Base-by-base conservation (phyloP, 2,113 vertebrate species). In the Spea multiplicata region DNA sequence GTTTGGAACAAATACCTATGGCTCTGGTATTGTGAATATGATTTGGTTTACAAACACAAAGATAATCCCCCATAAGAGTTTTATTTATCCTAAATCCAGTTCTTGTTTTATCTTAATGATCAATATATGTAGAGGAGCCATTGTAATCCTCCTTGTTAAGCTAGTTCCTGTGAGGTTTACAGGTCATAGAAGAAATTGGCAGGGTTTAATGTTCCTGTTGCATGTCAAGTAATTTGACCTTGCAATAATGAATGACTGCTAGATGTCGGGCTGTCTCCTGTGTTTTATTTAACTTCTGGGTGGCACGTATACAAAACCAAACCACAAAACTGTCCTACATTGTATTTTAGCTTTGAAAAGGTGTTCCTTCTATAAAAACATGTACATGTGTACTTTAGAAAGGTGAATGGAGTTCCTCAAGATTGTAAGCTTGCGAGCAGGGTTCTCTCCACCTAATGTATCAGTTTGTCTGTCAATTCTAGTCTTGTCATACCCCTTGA, bases 251-350 rank as follows among this genome's bases (percentile, higher is more conserved):
- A 80, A 80, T 67, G 66, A 62, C 77, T 73, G 69, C 48, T 80
- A 71, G 62, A 80, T 73, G 16, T 45, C 48, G 50, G 72, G 17
- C n/a, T 68, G 44, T 48, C 61, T 59, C 8, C 17, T 73, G 47
- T 16, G 49, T 68, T 74, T 55, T 59, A 61, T 73, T 73, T 80
- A 80, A 74, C 71, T 80, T 80, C 71, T 80, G 78, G 78, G 78
- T 80, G 78, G 78, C 64, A 73, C 45, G 71, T 68, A 80, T 73
- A 80, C 61, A 79, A 73, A 65, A 17, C 67, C 59, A 16, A 68
- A 80, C 64, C 78, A 68, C 71, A 80, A 80, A 72, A 59, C n/a
- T 68, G 46, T 68, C 44, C 30, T 30, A 1, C 30, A 30, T 30
- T 30, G 30, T 30, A 30, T 67, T 68, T 14, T 5, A 69, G 8